These are phyloP conservation scores for Xyliphius kryptos DNA, from an alignment of 2,113 vertebrate genomes.

Conservation along the genomic window DNA sequence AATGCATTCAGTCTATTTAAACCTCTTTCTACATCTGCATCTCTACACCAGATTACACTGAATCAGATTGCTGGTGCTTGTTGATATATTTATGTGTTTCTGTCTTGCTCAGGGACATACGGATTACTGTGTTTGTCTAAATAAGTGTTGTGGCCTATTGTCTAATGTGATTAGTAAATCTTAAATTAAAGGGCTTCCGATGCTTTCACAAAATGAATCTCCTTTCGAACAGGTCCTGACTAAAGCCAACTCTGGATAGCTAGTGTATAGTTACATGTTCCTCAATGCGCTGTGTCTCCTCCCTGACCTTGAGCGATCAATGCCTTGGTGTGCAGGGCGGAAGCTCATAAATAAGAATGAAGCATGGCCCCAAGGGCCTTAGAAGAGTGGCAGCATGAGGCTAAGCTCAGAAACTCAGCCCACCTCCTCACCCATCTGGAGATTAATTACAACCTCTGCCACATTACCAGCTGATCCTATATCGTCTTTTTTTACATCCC, in stretches of 20 bases:
- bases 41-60: too few species aligned
- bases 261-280: slow-evolving; percentile 29
- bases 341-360: slow-evolving; percentile 72
- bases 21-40: too few species aligned
- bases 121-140: too few species aligned
- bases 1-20: too few species aligned
- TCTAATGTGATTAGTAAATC: too few species aligned
- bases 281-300: slow-evolving; percentile 38
- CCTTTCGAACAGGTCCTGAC: neutral
- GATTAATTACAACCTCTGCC: slow-evolving; percentile 59
- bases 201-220: slow-evolving; percentile 9
- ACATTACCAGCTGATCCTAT: slow-evolving; percentile 50
- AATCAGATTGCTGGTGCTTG: too few species aligned
- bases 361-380: slow-evolving; percentile 54
- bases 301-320: slow-evolving; percentile 64
- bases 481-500: slow-evolving; percentile 44
- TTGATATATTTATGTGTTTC: too few species aligned
- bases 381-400: slow-evolving; percentile 33
- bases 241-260: too few species aligned
- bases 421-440: slow-evolving; percentile 50
- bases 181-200: neutral
- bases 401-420: slow-evolving; percentile 45
- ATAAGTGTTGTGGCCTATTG: too few species aligned
- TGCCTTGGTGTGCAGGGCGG: slow-evolving; percentile 55
- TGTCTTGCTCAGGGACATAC: too few species aligned